Evolutionary conservation across 2,888 invertebrate genomes (phyloP), one percentile per base, ranked within the genome.

Genomic region (Branchipolynoe longqiensis): DNA sequence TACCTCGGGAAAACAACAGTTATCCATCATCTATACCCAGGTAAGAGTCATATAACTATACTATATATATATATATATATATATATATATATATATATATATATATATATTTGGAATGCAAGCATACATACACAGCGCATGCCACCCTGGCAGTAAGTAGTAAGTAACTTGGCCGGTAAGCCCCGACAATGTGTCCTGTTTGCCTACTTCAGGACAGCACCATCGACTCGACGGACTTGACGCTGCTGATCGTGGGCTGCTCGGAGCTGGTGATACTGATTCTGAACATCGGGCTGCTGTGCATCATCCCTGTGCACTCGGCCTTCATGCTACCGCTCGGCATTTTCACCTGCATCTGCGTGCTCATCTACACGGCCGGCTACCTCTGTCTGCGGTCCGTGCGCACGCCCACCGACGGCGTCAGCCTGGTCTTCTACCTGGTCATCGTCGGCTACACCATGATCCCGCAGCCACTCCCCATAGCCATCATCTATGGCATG

Each of bases 281-380:
- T 3, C 78, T 78, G 4, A 62, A 62, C 62, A 41, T 83, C 12
- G 59, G 40, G 1, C 38, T 83, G 0, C 40, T 62, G 0, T 83
- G 83, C 40, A 64, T 62, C 25, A 58, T 62, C 14, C 83, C 83
- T 40, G 38, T 83, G 41, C 64, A 62, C 83, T 38, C 59, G 59
- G 36, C 40, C 28, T 58, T 62, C 58, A 62, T 62, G 59, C 40
- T 83, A 2, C 83, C 83, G 36, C 40, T 83, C 0, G 40, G 62
- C 2, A 40, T 83, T 8, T 4, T 62, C 33, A 83, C 62, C 12
- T 83, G 83, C 18, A 83, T 62, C 36, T 40, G 38, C 40, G 25
- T 83, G 64, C 83, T 83, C 62, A 83, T 62, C 38, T 83, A 62
- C 83, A 83, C 59, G n/a, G 40, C 62, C 18, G 62, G 59, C 58